phyloP scores from a whole-genome alignment of 2,113 vertebrate genomes.

The Leptosomus discolor region DNA sequence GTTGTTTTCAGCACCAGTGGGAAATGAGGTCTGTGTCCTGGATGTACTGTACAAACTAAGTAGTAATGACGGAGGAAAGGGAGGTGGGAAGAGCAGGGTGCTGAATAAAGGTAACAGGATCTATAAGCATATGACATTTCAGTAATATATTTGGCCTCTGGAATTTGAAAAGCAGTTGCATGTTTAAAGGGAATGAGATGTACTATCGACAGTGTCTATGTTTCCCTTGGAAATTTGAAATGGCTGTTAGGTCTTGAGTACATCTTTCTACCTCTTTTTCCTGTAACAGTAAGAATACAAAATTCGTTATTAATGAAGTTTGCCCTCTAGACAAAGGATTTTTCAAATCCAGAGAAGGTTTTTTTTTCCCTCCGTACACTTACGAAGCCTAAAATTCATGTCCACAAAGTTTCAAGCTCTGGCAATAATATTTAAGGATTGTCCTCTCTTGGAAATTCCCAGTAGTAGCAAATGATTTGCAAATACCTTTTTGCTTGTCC shows the following conservation, averaged over 20 bases:
- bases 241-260: background rate
- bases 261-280: background rate
- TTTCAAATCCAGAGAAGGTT: background rate
- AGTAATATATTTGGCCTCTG: slow-evolving; percentile 10
- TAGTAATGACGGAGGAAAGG: slow-evolving; percentile 9
- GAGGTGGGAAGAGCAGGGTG: background rate
- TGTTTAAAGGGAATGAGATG: background rate
- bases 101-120: slow-evolving; percentile 38
- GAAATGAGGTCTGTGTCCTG: slow-evolving; percentile 11
- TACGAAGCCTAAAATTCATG: background rate
- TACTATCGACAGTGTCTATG: background rate
- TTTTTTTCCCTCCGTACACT: background rate
- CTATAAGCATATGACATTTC: slow-evolving; percentile 47
- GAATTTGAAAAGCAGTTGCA: slow-evolving; percentile 35
- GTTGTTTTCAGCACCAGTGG: slow-evolving; percentile 51
- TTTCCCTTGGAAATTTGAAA: background rate
- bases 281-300: background rate
- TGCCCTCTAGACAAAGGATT: background rate
- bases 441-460: background rate
- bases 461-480: background rate
- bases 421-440: background rate
- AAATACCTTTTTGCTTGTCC: background rate
- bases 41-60: slow-evolving; percentile 35
- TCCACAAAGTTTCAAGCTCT: background rate
- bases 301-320: background rate